Percentiles rank a stretch among this genome's conserved stretches.
Evolutionary conservation across 2,797 vertebrate species (phyloP).

Genomic region (Mormyrops attenuatus): DNA sequence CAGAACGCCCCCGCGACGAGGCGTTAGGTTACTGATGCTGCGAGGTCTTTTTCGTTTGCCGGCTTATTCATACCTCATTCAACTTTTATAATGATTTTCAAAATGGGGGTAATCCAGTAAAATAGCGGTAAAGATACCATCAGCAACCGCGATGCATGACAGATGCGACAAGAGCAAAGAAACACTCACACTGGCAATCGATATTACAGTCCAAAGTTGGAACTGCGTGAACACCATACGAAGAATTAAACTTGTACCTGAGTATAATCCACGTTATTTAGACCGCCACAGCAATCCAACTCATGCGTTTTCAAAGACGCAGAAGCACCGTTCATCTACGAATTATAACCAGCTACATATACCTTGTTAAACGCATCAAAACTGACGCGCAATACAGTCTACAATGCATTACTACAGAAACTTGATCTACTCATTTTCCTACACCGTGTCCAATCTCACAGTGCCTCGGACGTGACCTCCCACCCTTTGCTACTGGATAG

Average conservation of each 20-base stretch:
- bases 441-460: not conserved
- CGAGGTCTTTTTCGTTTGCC: not conserved
- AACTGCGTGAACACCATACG: not conserved
- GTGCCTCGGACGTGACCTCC: not conserved
- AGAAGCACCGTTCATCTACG: constrained; percentile 30
- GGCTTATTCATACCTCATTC: constrained; percentile 37
- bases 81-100: not conserved
- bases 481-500: not conserved
- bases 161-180: not conserved
- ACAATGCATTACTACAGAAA: not conserved
- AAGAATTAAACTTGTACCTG: constrained; percentile 48
- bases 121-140: constrained; percentile 43
- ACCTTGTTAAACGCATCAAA: not conserved
- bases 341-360: not conserved
- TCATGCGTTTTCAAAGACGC: not conserved
- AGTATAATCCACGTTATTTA: constrained; percentile 62
- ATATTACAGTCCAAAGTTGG: not conserved
- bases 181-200: not conserved
- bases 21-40: not conserved
- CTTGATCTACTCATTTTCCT: not conserved
- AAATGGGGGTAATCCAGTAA: not conserved
- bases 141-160: constrained; percentile 45
- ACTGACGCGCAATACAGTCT: not conserved
- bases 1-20: not conserved
- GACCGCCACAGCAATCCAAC: constrained; percentile 63